Conservation (phyloP, 2,888 invertebrate genomes). For the Saturnia japonica region DNA sequence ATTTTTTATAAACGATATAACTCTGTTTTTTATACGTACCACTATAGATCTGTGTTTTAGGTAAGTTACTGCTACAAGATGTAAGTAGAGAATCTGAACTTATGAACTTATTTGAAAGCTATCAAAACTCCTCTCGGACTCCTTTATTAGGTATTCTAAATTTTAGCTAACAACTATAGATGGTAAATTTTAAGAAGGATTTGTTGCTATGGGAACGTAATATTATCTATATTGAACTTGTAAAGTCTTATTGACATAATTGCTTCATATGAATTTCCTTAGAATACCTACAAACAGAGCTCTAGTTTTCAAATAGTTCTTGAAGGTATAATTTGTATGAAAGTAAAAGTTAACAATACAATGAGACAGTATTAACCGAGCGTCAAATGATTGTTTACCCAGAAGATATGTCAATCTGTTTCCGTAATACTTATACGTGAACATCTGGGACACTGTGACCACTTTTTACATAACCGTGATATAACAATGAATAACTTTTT, state of each 20-base stretch:
- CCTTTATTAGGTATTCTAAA: background rate
- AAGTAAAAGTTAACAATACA: slow-evolving; percentile 17
- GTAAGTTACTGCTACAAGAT: background rate
- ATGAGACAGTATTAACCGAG: slow-evolving; percentile 38
- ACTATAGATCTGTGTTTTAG: background rate
- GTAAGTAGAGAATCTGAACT: background rate
- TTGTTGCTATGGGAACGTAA: background rate
- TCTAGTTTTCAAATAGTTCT: background rate
- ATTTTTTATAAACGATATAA: no score
- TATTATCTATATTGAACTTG: background rate
- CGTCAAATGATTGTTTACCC: slow-evolving; percentile 59
- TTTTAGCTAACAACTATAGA: background rate
- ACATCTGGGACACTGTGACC: slow-evolving; percentile 37
- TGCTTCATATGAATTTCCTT: background rate
- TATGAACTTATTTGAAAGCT: background rate
- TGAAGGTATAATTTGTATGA: background rate
- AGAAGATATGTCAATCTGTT: slow-evolving; percentile 40
- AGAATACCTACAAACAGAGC: background rate
- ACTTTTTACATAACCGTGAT: slow-evolving; percentile 44
- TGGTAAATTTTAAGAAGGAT: background rate
- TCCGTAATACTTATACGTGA: slow-evolving; percentile 50
- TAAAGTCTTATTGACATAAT: no score
- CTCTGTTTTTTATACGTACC: no score
- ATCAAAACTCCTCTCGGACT: background rate
- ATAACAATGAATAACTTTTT: slow-evolving; percentile 37